Evolutionary conservation across 2,888 invertebrate genomes (phyloP), one percentile per base, ranked within the genome.

Genomic region (Tipula confusa): DNA sequence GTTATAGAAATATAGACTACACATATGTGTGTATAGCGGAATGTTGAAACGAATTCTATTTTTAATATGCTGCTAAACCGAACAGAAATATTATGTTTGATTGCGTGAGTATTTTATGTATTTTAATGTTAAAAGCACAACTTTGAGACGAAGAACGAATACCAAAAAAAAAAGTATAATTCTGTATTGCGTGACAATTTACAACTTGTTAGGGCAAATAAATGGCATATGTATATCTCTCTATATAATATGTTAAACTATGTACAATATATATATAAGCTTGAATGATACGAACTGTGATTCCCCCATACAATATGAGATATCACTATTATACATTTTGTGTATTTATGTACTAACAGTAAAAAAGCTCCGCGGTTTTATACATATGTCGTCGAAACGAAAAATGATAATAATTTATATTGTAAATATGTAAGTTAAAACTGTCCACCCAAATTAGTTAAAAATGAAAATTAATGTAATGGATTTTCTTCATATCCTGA

Each of bases 181-280:
- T 43, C 24, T n/a, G 24, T 64, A 11, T 64, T 24, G 64, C 64
- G 64, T 64, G 64, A 64, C 64, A 64, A 64, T 64, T 64, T 64
- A 64, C 64, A 64, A 64, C 64, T 64, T 64, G 24, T 64, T 64
- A 64, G 64, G 64, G 64, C 64, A 64, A 64, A 64, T 64, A 64
- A 64, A 64, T 64, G 64, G 64, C 64, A 64, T 64, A 24, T 64
- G 64, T 64, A 64, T 64, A 64, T 64, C 24, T 64, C 64, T 24
- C 18, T 64, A 64, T 64, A 24, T n/a, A n/a, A n/a, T n/a, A n/a
- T n/a, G n/a, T 64, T 24, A 7, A 18, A 64, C 7, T 64, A 64
- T 64, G 3, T 64, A 64, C 15, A 43, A 43, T 36, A 36, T 36
- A 36, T 11, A 36, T 36, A 36, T 36, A 64, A 64, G 64, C 64